Base-by-base conservation (phyloP, 1,140 invertebrate species). In the Cyphomyrmex costatus region DNA sequence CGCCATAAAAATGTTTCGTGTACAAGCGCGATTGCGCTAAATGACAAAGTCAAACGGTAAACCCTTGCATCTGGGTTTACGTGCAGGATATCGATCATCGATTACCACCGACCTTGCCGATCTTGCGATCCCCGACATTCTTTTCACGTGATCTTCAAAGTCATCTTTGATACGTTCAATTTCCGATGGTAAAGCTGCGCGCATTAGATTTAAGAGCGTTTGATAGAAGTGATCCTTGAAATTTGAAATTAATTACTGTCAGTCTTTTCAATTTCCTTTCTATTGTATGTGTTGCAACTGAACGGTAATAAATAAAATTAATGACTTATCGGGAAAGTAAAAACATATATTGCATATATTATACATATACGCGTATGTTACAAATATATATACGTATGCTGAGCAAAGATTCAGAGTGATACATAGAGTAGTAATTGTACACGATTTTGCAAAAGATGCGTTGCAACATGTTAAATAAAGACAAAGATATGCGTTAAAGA, bases 251-350 rank as follows among this genome's bases (percentile, higher is more conserved):
- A 88, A 88, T 88, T 42, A 51, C 27, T 27, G 14, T n/a, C 16
- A 80, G 78, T 46, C 83, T 86, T 71, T 74, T 74, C 73, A 86
- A 86, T 89, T 86, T 89, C 53, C 21, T n/a, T 51, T 30, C 5
- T 27, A 60, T 66, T 30, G 49, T 24, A 42, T 46, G 71, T 27
- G 51, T 24, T 36, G 7, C 8, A 36, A 36, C 33, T 36, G 0
- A 36, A 36, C 33, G 8, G 7, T 36, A 36, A 36, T 7, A 7
- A 36, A 36, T 36, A 36, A 36, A 36, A 0, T 36, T 36, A 7
- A 36, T 36, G 7, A 36, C 36, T 42, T 42, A n/a, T n/a, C n/a
- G 36, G 36, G 36, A n/a, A n/a, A n/a, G n/a, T n/a, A n/a, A n/a
- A n/a, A n/a, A n/a, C n/a, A n/a, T n/a, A n/a, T n/a, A n/a, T n/a